Percentiles rank a stretch among this genome's conserved stretches.
These are phyloP conservation scores for Drosophila kanapiae DNA, from an alignment of 1,140 invertebrate species.

Conservation along the genomic window DNA sequence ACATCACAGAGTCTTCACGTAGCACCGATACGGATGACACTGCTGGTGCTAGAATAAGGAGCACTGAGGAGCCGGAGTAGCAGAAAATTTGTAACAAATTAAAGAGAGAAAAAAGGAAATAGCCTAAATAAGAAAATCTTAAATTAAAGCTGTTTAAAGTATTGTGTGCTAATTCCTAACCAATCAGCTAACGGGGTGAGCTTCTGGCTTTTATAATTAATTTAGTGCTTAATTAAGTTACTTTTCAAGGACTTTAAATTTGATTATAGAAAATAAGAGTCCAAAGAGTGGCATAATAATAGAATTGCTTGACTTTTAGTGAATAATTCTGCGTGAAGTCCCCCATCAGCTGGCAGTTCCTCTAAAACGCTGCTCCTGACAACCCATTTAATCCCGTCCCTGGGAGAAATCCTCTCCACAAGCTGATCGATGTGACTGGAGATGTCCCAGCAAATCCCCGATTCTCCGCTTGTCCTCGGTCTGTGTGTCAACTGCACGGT, in stretches of 20 bases:
- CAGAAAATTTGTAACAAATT: constrained; percentile 8
- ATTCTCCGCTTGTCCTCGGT: neutral
- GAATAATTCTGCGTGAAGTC: neutral
- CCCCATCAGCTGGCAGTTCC: neutral
- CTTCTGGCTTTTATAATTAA: too few relatives aligned
- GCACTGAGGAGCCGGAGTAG: neutral
- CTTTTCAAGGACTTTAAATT: neutral
- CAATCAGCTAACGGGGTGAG: too few relatives aligned
- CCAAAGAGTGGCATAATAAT: neutral
- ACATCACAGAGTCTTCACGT: neutral
- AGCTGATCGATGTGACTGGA: constrained; percentile 6
- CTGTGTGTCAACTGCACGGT: neutral
- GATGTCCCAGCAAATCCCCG: constrained; percentile 20
- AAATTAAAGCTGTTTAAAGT: too few relatives aligned
- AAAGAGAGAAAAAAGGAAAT: neutral
- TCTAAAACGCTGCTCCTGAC: neutral
- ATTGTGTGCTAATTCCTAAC: too few relatives aligned
- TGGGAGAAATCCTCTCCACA: neutral
- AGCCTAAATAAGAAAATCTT: neutral
- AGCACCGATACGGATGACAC: too few relatives aligned
- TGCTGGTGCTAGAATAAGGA: too few relatives aligned
- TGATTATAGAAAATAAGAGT: neutral
- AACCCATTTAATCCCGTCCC: constrained; percentile 3
- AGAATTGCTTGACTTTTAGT: neutral
- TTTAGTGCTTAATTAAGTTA: too few relatives aligned